Evolutionary conservation across 2,113 vertebrate genomes (phyloP), one percentile per base, ranked within the genome.

Genomic region (Amphiprion percula): DNA sequence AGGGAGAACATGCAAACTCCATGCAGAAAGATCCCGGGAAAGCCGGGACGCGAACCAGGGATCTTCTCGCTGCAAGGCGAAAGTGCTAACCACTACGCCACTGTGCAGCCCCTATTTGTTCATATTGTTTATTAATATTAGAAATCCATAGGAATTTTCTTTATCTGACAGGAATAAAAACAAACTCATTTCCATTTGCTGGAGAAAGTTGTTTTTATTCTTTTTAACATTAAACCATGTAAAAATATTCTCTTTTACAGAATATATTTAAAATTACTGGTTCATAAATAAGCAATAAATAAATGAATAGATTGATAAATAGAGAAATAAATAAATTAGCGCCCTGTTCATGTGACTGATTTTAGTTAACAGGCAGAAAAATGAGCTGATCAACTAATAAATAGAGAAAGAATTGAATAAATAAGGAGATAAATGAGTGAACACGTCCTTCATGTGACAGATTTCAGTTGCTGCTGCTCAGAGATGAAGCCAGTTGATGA

Each of bases 401-500:
- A 30, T 30, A 30, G 4, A 30, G 30, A 30, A 6, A 30, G 4
- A 30, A 30, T 30, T 30, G 4, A 30, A 30, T 30, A 30, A 30
- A 30, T 30, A 30, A 6, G 4, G 1, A 30, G 6, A 37, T 37
- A 10, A 37, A 37, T 37, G 7, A 33, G 7, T 33, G 30, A 66
- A 64, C 39, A 55, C 46, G 68, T 72, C 21, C n/a, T 52, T 21
- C 21, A 21, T 55, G 4, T 28, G 53, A 39, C 26, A 30, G 19
- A 0, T 52, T 56, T 83, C 24, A 85, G 77, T 61, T 23, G 24
- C 28, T 0, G 0, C 2, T 0, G 44, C 76, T 23, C 15, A 80
- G 16, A 82, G 82, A 30, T 28, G 60, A 53, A 60, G 55, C 39
- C 85, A 90, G 90, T 69, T 6, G 69, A 26, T 90, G 72, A 21